Evolutionary conservation across 2,113 vertebrate species (phyloP), one percentile per base, ranked within the genome.

Genomic region (Ammodramus savannarum): DNA sequence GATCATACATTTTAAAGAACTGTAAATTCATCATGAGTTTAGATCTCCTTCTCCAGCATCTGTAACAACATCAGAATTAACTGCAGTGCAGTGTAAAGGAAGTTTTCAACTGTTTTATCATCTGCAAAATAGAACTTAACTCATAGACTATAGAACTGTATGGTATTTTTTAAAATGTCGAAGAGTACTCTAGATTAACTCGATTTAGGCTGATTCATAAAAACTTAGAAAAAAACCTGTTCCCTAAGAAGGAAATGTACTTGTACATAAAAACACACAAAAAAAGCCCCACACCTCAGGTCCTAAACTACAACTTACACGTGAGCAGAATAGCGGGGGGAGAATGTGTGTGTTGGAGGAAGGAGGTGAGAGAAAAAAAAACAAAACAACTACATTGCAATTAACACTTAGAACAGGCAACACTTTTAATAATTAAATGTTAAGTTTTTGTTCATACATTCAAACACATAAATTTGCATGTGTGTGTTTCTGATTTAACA

Each of bases 341-440:
- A 55, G 10, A 6, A 18, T 36, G 27, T 18, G 7, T 38, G 49
- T 46, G 17, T 39, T 27, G n/a, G 22, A 36, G 14, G 13, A 32
- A n/a, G 22, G 27, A 63, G 27, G 21, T 18, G 14, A 52, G 27
- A 46, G 12, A 26, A 39, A 46, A 71, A 55, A 57, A 4, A 0
- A 0, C 10, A 57, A 4, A 0, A 0, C 10, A 69, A 32, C 21
- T 65, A 38, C 11, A 41, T 18, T 26, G 26, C 1, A 14, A 77
- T 76, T 65, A 87, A 74, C 19, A 21, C 15, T 69, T 14, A 39
- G 11, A 68, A 85, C 7, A 66, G 13, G 29, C 3, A 67, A 18
- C 3, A 69, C 34, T 67, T 67, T 19, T n/a, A n/a, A 57, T 41
- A 59, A 75, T 32, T 39, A 78, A 85, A 77, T 3, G 18, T 36